A percentile compares a stretch with the other conserved stretches of the same genome.
These are phyloP conservation scores for Periplaneta americana DNA, from an alignment of 1,140 invertebrate species.

Conservation along the genomic window DNA sequence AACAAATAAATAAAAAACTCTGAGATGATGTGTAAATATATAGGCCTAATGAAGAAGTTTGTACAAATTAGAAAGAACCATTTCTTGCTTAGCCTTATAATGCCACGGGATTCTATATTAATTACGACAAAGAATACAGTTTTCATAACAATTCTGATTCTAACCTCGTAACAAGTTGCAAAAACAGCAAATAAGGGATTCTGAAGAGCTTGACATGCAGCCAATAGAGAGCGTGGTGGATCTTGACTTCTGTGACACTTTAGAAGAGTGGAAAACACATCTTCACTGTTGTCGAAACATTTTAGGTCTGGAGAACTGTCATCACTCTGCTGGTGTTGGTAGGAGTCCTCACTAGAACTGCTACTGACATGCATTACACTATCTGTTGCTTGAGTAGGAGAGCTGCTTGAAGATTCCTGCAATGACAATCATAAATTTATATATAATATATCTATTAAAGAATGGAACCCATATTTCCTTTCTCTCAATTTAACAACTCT, in stretches of 20 bases:
- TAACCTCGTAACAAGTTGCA: slow-evolving; percentile 60
- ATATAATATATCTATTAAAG: no score
- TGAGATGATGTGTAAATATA: no score
- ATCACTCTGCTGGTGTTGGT: background rate
- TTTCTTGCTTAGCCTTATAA: no score
- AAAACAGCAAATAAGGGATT: slow-evolving; percentile 54
- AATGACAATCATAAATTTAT: background rate
- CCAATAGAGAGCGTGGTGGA: slow-evolving; percentile 53
- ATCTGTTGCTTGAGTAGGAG: background rate
- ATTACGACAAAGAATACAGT: no score
- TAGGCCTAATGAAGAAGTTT: no score
- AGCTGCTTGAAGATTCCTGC: background rate
- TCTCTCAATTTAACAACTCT: no score
- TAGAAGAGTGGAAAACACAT: slow-evolving; percentile 54
- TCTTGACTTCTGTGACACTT: slow-evolving; percentile 60
- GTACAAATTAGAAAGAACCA: no score
- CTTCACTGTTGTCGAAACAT: slow-evolving; percentile 37
- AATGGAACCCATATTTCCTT: no score
- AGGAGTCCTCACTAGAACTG: slow-evolving; percentile 9
- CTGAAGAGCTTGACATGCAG: slow-evolving; percentile 44
- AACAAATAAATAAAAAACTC: background rate
- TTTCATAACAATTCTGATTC: no score
- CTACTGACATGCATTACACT: background rate
- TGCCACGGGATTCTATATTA: no score
- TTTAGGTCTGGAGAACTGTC: slow-evolving; percentile 45